phyloP scores from a whole-genome alignment of 2,797 vertebrate species.

The Epinephelus awoara region DNA sequence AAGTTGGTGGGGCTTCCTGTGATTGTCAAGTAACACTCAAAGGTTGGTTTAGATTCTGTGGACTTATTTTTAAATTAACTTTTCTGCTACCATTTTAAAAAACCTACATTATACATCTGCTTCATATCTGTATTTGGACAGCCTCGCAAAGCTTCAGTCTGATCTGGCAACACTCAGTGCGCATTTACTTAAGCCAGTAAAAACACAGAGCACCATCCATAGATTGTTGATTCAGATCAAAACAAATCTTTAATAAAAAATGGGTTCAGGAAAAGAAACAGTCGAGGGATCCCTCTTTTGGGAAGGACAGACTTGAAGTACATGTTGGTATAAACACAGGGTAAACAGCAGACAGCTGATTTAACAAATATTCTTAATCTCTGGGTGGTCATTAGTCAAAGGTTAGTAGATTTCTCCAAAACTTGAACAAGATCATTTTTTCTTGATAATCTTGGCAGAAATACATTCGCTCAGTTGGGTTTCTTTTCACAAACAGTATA shows the following conservation, averaged over 20 bases:
- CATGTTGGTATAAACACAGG: neutral
- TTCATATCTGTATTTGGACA: neutral
- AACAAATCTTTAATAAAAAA: neutral
- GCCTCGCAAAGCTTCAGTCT: conserved; percentile 1
- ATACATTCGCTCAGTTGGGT: neutral
- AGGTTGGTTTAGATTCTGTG: conserved; percentile 89
- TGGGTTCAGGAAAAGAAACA: neutral
- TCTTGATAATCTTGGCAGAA: too few species aligned
- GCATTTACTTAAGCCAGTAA: neutral
- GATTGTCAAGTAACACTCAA: conserved; percentile 91
- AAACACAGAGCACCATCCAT: neutral
- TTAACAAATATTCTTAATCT: too few species aligned
- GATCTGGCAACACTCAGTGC: neutral
- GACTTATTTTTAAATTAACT: neutral
- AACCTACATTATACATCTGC: neutral
- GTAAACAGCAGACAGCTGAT: neutral
- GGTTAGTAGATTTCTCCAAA: neutral
- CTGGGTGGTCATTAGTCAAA: too few species aligned
- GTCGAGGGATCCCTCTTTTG: neutral
- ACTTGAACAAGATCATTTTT: neutral
- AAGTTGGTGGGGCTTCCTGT: conserved; percentile 92
- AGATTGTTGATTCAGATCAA: neutral
- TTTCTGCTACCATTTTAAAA: conserved; percentile 4
- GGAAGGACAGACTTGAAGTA: neutral
- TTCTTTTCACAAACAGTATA: neutral